These are phyloP conservation scores for Lasioglossum zephyrum DNA, from an alignment of 2,888 invertebrate genomes.

Conservation along the genomic window DNA sequence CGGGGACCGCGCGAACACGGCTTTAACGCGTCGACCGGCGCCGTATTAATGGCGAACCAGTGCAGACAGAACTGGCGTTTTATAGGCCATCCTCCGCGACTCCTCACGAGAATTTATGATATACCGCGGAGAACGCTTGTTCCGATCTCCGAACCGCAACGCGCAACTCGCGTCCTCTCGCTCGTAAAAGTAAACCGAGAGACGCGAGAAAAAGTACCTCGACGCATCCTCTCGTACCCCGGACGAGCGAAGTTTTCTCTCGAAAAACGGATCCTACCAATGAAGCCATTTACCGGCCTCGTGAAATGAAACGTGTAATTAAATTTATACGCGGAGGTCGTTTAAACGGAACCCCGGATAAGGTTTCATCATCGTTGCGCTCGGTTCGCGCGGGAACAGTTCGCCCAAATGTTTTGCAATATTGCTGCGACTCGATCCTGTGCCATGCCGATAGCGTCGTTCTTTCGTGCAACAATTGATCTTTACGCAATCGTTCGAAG, in stretches of 20 bases:
- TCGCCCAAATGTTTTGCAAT: background rate
- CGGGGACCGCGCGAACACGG: constrained; percentile 28
- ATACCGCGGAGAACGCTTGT: constrained; percentile 25
- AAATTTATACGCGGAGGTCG: background rate
- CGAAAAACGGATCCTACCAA: background rate
- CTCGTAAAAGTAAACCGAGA: constrained; percentile 30
- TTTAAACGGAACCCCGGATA: background rate
- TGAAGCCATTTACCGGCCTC: background rate
- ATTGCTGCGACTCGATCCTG: background rate
- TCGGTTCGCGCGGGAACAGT: background rate
- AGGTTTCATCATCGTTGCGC: background rate
- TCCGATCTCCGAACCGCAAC: constrained; percentile 4
- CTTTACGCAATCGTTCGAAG: background rate
- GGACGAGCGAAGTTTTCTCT: background rate
- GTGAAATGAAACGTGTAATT: constrained; percentile 10
- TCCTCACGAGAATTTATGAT: constrained; percentile 53
- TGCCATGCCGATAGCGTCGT: background rate
- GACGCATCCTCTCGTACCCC: background rate
- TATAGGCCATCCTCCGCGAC: constrained; percentile 46
- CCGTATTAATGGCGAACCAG: constrained; percentile 36
- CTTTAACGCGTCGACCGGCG: constrained; percentile 34
- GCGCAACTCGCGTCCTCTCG: background rate
- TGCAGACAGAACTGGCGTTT: constrained; percentile 45
- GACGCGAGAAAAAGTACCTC: constrained; percentile 3
- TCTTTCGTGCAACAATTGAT: background rate